Percentiles rank a stretch among this genome's conserved stretches.
Conservation (phyloP, 2,113 vertebrate species). For the Pipra filicauda region DNA sequence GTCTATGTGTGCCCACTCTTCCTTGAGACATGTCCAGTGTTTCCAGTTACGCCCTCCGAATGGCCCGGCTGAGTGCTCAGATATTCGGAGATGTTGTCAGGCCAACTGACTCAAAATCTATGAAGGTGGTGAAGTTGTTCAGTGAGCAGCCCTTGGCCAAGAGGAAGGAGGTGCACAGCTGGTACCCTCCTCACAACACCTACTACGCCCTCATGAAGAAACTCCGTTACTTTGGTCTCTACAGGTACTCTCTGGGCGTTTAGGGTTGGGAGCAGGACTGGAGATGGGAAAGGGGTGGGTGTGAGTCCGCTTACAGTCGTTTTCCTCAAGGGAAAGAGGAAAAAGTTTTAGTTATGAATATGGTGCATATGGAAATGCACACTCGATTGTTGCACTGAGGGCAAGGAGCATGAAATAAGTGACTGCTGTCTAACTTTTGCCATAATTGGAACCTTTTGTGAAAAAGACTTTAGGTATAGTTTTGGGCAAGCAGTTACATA, state of each 20-base stretch:
- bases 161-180: conserved; percentile 85
- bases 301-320: background rate
- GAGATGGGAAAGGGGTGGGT: background rate
- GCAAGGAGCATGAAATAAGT: background rate
- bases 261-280: background rate
- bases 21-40: conserved; percentile 76
- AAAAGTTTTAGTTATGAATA: background rate
- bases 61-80: conserved; percentile 89
- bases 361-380: background rate
- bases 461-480: background rate
- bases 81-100: conserved; percentile 89
- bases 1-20: background rate
- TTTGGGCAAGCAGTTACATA: background rate
- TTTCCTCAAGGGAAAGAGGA: background rate
- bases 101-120: conserved; percentile 85
- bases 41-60: conserved; percentile 87
- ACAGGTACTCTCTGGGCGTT: conserved; percentile 78
- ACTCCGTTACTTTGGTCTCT: conserved; percentile 88
- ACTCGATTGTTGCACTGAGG: background rate
- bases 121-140: conserved; percentile 92
- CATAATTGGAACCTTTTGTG: background rate
- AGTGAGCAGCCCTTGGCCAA: conserved; percentile 86
- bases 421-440: background rate
- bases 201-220: conserved; percentile 87
- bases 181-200: conserved; percentile 92